Evolutionary conservation across 2,888 invertebrate genomes (phyloP), one percentile per base, ranked within the genome.

Genomic region (Pristionchus fissidentatus): DNA sequence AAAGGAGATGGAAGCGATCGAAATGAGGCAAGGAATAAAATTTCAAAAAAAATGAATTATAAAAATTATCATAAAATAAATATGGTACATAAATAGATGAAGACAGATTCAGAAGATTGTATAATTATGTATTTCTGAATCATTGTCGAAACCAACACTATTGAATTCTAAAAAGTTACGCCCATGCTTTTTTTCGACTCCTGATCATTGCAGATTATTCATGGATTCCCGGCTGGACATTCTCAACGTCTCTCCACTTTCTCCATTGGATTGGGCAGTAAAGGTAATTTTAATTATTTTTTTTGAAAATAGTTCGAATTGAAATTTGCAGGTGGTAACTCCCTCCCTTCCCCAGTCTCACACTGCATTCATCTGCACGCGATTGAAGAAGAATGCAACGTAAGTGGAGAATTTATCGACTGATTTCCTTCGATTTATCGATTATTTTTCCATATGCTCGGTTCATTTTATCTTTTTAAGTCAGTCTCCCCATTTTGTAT

Each of bases 161-260:
- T n/a, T n/a, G n/a, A n/a, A n/a, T n/a, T n/a, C n/a, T n/a, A n/a
- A n/a, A n/a, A n/a, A n/a, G n/a, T n/a, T n/a, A n/a, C n/a, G n/a
- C n/a, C n/a, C n/a, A n/a, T n/a, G n/a, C n/a, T n/a, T n/a, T n/a
- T n/a, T 60, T 8, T 8, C 19, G 26, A 60, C 29, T 15, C 8
- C 7, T 10, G 29, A 29, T 38, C 70, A 26, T 60, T 87, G 60
- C 78, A 89, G 90, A 81, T 57, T 90, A n/a, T 91, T 88, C 87
- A 84, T 91, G 19, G 91, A 91, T 84, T 85, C 89, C 22, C 85
- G 90, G 43, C 77, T 91, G 26, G 88, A 88, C 29, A 84, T 91
- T 5, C 86, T 90, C 49, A 87, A 88, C 19, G 88, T 89, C 5
- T 86, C 87, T 62, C 87, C 90, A 13, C 84, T 89, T 10, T 87